Conservation (phyloP, 2,888 invertebrate species). For the Nyleta sp. region DNA sequence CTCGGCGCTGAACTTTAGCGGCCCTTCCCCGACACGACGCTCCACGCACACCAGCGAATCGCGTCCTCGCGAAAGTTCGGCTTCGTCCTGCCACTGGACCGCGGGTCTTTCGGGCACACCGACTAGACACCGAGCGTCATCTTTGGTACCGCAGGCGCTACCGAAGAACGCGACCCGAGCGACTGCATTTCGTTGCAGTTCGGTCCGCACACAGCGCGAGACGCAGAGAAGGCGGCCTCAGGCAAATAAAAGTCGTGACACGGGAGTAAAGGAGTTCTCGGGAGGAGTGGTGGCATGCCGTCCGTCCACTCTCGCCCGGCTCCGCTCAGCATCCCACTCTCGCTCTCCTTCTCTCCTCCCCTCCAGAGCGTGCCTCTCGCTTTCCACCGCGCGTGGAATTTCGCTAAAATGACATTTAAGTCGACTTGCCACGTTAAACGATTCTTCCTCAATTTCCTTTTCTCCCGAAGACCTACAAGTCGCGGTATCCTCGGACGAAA, state of each 20-base stretch:
- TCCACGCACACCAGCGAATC: too few species aligned
- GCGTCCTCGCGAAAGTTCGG: too few species aligned
- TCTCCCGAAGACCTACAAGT: background rate
- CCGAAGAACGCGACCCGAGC: constrained; percentile 55
- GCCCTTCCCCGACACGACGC: too few species aligned
- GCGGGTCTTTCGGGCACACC: background rate
- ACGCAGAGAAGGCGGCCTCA: constrained; percentile 67
- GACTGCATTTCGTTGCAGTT: constrained; percentile 57
- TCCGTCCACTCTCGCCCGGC: constrained; percentile 81
- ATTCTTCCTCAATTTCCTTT: constrained; percentile 17
- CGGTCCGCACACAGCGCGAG: constrained; percentile 64
- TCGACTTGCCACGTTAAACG: constrained; percentile 3
- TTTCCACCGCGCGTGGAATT: constrained; percentile 52
- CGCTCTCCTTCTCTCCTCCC: constrained; percentile 57
- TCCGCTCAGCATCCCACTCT: constrained; percentile 69
- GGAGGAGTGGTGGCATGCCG: constrained; percentile 80
- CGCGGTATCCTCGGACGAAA: too few species aligned
- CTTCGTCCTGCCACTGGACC: background rate
- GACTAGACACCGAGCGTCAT: constrained; percentile 35
- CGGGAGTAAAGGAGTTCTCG: constrained; percentile 72
- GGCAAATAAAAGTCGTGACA: constrained; percentile 77
- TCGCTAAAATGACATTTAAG: constrained; percentile 54
- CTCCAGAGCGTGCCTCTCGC: constrained; percentile 51
- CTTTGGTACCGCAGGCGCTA: constrained; percentile 49
- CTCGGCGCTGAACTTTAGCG: too few species aligned